Percentiles rank a stretch among this genome's conserved stretches.
phyloP scores from a whole-genome alignment of 2,113 vertebrate genomes.

The Phyllostomus hastatus region DNA sequence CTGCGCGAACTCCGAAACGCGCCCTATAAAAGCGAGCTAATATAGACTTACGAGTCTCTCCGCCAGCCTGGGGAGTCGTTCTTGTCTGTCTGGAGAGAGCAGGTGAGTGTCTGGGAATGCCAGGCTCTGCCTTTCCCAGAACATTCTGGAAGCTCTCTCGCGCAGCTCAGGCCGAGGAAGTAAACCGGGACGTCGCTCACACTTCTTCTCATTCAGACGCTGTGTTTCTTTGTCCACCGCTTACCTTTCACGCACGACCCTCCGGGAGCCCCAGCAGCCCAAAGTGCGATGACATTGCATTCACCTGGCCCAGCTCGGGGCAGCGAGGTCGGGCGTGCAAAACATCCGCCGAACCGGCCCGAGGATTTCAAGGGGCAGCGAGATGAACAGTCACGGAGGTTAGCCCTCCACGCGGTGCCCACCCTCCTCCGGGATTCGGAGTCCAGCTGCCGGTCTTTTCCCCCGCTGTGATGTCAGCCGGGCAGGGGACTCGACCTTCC shows the following conservation, averaged over 20 bases:
- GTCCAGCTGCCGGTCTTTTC: not conserved
- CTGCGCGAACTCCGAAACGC: not conserved
- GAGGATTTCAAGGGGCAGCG: not conserved
- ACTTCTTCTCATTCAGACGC: not conserved
- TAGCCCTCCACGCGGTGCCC: not conserved
- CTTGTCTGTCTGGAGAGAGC: not conserved
- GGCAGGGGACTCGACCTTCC: not conserved
- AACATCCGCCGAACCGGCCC: not conserved
- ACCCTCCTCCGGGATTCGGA: not conserved
- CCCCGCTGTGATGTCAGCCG: not conserved
- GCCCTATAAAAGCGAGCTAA: not conserved
- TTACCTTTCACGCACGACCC: not conserved
- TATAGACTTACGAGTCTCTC: not conserved
- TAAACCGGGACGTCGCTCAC: not conserved
- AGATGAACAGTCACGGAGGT: rapidly evolving
- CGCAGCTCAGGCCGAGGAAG: not conserved
- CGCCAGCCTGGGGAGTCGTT: not conserved
- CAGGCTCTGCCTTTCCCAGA: not conserved
- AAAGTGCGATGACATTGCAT: rapidly evolving
- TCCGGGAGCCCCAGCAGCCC: not conserved
- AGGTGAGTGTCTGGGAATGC: not conserved
- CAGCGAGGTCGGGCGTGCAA: rapidly evolving
- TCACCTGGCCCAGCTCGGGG: not conserved
- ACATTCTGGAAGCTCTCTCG: not conserved
- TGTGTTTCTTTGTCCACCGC: not conserved